Base-by-base conservation (phyloP, 2,888 invertebrate species). In the Cataglyphis cursor region DNA sequence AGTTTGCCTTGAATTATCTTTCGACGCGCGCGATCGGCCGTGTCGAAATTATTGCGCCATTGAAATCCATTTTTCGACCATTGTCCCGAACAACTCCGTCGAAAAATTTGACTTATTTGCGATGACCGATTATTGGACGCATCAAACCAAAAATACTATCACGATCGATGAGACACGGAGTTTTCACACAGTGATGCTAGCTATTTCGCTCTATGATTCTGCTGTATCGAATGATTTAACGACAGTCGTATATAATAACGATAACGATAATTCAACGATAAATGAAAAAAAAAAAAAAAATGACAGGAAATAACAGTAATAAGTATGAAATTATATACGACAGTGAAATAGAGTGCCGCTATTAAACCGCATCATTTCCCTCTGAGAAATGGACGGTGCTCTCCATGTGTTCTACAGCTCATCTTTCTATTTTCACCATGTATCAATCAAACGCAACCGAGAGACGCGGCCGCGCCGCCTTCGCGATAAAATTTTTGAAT, bases 1-100 rank as follows among this genome's bases (percentile, higher is more conserved):
- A 90, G 90, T 90, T 90, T 90, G 82, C 86, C 83, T 85, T 82
- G 90, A 88, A 90, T 90, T 90, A 90, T 90, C 90, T 90, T 89
- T 85, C 82, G 86, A 76, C 81, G 85, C 85, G 82, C 82, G 80
- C 83, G 78, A 38, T 41, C 80, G 88, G 80, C 81, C 81, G 82
- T 82, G 84, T 84, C 82, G 74, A 89, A 89, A 90, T 89, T 89
- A 89, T 89, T 88, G 85, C 86, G 80, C 86, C 83, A 84, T 88
- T 90, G 84, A 85, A 88, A 88, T 90, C 86, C 82, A 90, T 88
- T 90, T 90, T 88, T 86, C 85, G 86, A 65, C 65, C 44, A 80
- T 24, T 48, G 44, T 8, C 8, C 28, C n/a, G 28, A n/a, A 12
- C 24, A 31, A 21, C 31, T 28, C 21, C 15, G 9, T 24, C 31